Base-by-base conservation (phyloP, 30 jellyfish, hydroid and myxozoan genomes). In the Pelagia noctiluca region DNA sequence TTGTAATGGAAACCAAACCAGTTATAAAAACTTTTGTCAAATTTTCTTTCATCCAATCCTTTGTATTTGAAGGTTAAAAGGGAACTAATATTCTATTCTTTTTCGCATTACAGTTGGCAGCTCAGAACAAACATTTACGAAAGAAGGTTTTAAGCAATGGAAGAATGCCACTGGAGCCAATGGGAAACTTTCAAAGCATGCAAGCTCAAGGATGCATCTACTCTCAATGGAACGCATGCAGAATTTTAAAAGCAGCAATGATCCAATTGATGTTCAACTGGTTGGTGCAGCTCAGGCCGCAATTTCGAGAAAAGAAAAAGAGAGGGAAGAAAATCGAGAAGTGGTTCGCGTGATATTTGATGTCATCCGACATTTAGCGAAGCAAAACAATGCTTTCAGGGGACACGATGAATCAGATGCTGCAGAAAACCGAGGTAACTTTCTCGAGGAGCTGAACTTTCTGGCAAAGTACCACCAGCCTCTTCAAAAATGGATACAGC, bases 371-470 rank as follows among this genome's bases (percentile, higher is more conserved):
- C 84, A 78, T 60, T 30, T 78, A 28, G 89, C 82, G 62, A 79
- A 80, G 61, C 90, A 80, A 70, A 80, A 80, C 90, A 80, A 48
- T 80, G 90, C 90, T 62, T 80, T 80, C 50, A 34, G 90, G 64
- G 84, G 84, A 62, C 75, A 32, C 35, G 69, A 66, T 18, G 90
- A 80, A 62, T 80, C 74, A 0, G 22, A 30, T 31, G 47, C 2
- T 0, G 1, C 86, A 7, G 75, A 37, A 36, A 80, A 65, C 28
- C 84, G 76, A 3, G 84, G 90, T 63, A 65, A 80, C 87, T 80
- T 80, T 25, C 84, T 65, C 34, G 90, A 79, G 57, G 74, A 79
- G 54, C 84, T 79, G 29, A 37, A 79, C 74, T 34, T 79, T 49
- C 74, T 79, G 23, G 89, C 85, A 19, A 63, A 79, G 72, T 64